Evolutionary conservation across 2,113 vertebrate genomes (phyloP).

Genomic region (Patagioenas fasciata): DNA sequence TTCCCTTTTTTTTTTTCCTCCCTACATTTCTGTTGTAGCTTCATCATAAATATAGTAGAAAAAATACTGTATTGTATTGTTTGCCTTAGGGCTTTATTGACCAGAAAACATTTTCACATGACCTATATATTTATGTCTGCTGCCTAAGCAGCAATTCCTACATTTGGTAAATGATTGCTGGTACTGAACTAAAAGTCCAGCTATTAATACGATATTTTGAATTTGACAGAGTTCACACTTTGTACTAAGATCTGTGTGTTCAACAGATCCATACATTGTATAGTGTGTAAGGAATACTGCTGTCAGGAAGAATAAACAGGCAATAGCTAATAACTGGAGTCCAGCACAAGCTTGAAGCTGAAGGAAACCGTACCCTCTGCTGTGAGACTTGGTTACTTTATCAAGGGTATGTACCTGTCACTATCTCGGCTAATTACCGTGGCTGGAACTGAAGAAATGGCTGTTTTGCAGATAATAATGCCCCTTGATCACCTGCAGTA

Average conservation of each 20-base stretch:
- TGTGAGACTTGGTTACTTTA: not conserved
- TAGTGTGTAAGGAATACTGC: not conserved
- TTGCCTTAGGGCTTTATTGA: not conserved
- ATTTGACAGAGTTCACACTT: not conserved
- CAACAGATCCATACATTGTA: not conserved
- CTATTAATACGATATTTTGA: not conserved
- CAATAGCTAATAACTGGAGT: not conserved
- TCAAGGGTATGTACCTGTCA: not conserved
- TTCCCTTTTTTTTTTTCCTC: not conserved
- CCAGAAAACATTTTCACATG: not conserved
- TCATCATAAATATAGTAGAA: not conserved
- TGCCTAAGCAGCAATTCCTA: not conserved
- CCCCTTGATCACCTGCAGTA: not conserved
- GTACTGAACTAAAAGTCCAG: not conserved
- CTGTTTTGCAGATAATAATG: not conserved
- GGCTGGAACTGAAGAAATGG: not conserved
- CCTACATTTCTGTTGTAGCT: not conserved
- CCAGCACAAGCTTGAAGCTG: not conserved
- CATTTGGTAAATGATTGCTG: not conserved
- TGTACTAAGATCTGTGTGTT: not conserved
- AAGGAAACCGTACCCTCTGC: not conserved
- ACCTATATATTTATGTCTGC: fast-evolving
- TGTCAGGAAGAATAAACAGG: not conserved
- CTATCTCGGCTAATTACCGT: not conserved
- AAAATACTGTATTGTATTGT: not conserved